Conservation (phyloP, 2,113 vertebrate species). For the Brienomyrus longianalis region DNA sequence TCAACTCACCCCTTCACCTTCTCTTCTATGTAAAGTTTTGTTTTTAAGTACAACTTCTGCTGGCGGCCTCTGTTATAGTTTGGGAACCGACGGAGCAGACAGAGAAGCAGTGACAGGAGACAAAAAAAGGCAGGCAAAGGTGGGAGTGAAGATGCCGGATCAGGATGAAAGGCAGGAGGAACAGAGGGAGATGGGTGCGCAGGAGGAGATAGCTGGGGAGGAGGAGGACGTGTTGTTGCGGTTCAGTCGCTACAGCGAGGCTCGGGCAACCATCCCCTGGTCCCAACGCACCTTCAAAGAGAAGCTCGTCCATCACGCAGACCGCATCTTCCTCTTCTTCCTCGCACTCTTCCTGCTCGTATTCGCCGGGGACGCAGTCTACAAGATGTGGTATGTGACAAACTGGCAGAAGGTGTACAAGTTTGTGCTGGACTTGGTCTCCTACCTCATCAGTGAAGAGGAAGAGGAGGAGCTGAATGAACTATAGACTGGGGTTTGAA, state of each 20-base stretch:
- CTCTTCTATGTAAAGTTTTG: neutral
- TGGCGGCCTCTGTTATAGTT: neutral
- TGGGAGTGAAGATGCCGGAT: constrained; percentile 45
- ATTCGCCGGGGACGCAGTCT: constrained; percentile 39
- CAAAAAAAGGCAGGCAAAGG: neutral
- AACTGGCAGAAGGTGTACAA: constrained; percentile 37
- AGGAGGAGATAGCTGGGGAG: constrained; percentile 36
- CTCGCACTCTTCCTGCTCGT: constrained; percentile 40
- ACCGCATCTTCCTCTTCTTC: constrained; percentile 53
- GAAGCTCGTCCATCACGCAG: constrained; percentile 48
- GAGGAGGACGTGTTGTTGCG: constrained; percentile 37
- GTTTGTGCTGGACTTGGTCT: constrained; percentile 35
- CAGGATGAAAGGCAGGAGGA: constrained; percentile 22
- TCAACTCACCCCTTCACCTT: neutral
- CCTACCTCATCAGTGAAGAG: constrained; percentile 45
- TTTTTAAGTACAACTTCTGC: neutral
- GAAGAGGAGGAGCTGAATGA: constrained; percentile 49
- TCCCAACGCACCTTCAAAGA: constrained; percentile 56
- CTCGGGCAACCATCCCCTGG: constrained; percentile 46
- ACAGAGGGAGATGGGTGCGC: constrained; percentile 38
- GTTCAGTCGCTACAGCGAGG: constrained; percentile 44
- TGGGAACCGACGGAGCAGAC: neutral
- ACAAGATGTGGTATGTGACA: constrained; percentile 58
- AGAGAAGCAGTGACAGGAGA: neutral
- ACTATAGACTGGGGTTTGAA: constrained; percentile 35